Evolutionary conservation across 2,888 invertebrate species (phyloP).

Genomic region (Drosophila pegasa): DNA sequence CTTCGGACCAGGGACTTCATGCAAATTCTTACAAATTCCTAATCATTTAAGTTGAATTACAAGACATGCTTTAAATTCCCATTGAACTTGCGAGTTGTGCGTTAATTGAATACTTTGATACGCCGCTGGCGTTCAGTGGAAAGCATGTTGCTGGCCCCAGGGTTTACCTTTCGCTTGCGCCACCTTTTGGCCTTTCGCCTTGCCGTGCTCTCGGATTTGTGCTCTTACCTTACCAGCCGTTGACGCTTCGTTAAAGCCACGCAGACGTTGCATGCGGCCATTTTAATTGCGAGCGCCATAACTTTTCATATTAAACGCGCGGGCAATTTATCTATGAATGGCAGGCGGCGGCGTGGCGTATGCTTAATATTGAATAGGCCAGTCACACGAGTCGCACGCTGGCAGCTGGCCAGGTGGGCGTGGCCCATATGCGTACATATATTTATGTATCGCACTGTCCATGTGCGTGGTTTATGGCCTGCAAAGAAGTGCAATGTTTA

Average conservation of each 20-base stretch:
- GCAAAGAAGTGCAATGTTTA: slow-evolving; percentile 59
- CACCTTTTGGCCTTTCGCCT: background rate
- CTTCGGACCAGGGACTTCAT: background rate
- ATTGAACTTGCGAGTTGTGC: background rate
- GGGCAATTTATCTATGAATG: slow-evolving; percentile 73
- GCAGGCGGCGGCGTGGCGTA: slow-evolving; percentile 64
- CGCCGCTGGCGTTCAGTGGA: background rate
- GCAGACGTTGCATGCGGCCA: slow-evolving; percentile 22
- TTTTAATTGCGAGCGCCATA: slow-evolving; percentile 64
- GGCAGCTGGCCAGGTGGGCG: slow-evolving; percentile 52
- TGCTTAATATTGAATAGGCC: slow-evolving; percentile 74
- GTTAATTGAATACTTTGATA: slow-evolving; percentile 4
- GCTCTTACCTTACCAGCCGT: background rate
- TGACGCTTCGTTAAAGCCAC: slow-evolving; percentile 20
- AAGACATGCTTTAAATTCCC: background rate
- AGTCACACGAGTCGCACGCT: slow-evolving; percentile 33
- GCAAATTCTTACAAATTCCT: background rate
- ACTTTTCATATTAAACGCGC: slow-evolving; percentile 71
- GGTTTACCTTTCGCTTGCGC: background rate
- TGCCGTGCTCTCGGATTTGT: slow-evolving; percentile 5
- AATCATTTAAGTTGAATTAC: background rate
- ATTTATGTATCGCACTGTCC: background rate
- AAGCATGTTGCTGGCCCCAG: background rate
- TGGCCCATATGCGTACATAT: background rate
- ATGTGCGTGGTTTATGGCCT: slow-evolving; percentile 65